A percentile compares a stretch with the other conserved stretches of the same genome.
phyloP scores from a whole-genome alignment of 1,140 invertebrate species.

The Pissodes strobi region DNA sequence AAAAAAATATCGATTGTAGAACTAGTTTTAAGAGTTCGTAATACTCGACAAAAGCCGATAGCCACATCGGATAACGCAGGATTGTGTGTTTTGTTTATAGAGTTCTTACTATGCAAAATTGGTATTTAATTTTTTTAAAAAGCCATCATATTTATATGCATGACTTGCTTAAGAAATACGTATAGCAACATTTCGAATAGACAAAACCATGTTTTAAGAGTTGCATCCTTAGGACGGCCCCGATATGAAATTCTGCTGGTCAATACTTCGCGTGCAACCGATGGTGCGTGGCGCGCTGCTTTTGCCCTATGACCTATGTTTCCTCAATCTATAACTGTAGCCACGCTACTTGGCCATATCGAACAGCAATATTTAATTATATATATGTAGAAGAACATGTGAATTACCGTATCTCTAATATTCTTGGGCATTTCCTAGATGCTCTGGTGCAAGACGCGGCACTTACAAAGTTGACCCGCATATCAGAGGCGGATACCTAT shows the following conservation, averaged over 20 bases:
- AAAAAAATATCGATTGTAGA: too few relatives aligned
- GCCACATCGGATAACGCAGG: too few relatives aligned
- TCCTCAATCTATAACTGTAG: conserved; percentile 48
- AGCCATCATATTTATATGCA: too few relatives aligned
- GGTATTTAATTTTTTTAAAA: too few relatives aligned
- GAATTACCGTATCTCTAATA: conserved; percentile 48
- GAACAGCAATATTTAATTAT: conserved; percentile 48
- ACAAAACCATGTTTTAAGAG: background rate
- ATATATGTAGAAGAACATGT: conserved; percentile 44
- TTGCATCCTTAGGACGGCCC: conserved; percentile 14
- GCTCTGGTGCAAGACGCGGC: conserved; percentile 14
- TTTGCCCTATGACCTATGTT: conserved; percentile 45
- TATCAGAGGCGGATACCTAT: conserved; percentile 13
- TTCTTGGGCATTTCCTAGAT: conserved; percentile 36
- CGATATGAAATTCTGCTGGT: conserved; percentile 5
- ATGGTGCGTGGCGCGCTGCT: conserved; percentile 43
- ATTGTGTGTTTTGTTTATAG: too few relatives aligned
- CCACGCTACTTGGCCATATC: conserved; percentile 48
- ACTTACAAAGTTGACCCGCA: conserved; percentile 23
- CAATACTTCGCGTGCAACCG: conserved; percentile 37
- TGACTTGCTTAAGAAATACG: too few relatives aligned
- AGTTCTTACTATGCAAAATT: too few relatives aligned
- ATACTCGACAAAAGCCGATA: too few relatives aligned
- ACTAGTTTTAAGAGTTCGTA: too few relatives aligned
- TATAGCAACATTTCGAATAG: too few relatives aligned